phyloP scores from a whole-genome alignment of 1,140 invertebrate species.

The Pogonomyrmex barbatus region DNA sequence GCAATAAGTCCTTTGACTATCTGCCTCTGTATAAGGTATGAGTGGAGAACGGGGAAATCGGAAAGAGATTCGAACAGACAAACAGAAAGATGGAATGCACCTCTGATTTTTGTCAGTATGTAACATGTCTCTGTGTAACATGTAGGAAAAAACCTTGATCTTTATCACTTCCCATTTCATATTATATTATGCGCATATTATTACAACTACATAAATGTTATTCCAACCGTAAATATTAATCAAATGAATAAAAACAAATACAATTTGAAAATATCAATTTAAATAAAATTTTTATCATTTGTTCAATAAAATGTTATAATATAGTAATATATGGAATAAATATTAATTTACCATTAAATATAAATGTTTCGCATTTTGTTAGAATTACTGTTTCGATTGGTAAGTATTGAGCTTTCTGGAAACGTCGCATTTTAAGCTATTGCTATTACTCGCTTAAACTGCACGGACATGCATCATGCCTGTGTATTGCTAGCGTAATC shows the following conservation, averaged over 20 bases:
- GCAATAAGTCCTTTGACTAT: slow-evolving; percentile 78
- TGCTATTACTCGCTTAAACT: slow-evolving; percentile 25
- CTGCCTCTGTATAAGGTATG: slow-evolving; percentile 33
- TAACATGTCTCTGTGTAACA: not conserved
- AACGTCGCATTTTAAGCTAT: not conserved
- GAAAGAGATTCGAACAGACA: slow-evolving; percentile 8
- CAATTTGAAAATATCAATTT: not conserved
- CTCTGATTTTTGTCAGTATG: not conserved
- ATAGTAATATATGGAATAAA: not conserved
- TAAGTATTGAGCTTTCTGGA: not conserved
- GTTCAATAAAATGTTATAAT: slow-evolving; percentile 3
- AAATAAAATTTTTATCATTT: slow-evolving; percentile 10
- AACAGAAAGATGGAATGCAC: slow-evolving; percentile 19
- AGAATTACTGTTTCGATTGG: not conserved
- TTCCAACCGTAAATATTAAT: not conserved
- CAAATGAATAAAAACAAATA: not conserved
- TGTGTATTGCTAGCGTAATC: not conserved
- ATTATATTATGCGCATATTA: not conserved
- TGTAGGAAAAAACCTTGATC: not conserved
- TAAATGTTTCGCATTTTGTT: not conserved
- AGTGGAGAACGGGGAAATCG: slow-evolving; percentile 32
- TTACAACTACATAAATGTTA: not conserved
- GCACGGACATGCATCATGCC: not conserved
- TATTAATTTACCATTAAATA: not conserved
- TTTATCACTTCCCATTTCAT: not conserved